Base-by-base conservation (phyloP, 2,888 invertebrate genomes). In the Hydropsyche betteni region DNA sequence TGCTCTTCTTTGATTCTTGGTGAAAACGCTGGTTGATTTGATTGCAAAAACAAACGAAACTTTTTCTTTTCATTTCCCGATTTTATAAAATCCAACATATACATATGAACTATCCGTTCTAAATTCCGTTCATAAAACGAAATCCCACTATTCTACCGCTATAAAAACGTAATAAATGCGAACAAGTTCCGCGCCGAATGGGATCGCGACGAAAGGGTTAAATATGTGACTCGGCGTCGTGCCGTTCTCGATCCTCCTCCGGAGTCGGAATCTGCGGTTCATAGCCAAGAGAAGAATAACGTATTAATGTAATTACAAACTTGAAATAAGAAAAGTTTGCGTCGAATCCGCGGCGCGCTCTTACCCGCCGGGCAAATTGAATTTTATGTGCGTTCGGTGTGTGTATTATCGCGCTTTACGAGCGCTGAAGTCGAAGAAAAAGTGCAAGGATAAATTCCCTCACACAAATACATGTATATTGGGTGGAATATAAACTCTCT, bases 251-350 rank as follows among this genome's bases (percentile, higher is more conserved):
- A 14, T 52, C 34, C 55, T 14, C 16, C 5, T 6, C 55, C 12
- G 55, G 16, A 14, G 58, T 53, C 70, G 50, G 24, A 10, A 24
- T 5, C 14, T 5, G 51, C 70, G 10, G 55, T 44, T 44, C 16
- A 58, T 16, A 16, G 53, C 33, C 10, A 10, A 52, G 70, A 52
- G 10, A 70, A 64, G 69, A 72, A 77, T 71, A 77, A 69, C 77
- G 75, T 61, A 77, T 77, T 75, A 77, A 77, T 73, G 71, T 77
- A 77, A 77, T 77, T 75, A 77, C 75, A 77, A 77, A 77, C 77
- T 77, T 77, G 74, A 73, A 77, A 77, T 77, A 75, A 75, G 75
- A 76, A 75, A 77, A 77, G 69, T 77, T 77, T 72, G 52, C 34
- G 36, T 34, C 55, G 72, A 72, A 52, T 77, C 44, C 58, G 64